Conservation (phyloP, 2,888 invertebrate species). For the Priocnemis perturbator region DNA sequence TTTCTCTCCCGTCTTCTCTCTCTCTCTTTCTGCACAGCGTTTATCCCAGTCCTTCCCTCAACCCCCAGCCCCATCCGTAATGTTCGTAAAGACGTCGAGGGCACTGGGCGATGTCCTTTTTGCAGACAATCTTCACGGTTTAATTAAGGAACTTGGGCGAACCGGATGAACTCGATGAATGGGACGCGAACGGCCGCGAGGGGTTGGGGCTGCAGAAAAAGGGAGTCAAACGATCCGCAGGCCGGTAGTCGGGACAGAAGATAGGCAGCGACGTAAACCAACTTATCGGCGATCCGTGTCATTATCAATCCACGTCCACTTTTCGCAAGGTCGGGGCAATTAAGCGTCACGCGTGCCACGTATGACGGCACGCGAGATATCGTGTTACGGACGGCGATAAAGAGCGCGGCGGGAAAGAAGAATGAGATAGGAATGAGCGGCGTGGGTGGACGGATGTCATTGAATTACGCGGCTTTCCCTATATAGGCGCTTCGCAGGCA, state of each 20-base stretch:
- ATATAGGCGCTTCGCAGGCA: constrained; percentile 30
- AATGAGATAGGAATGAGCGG: neutral
- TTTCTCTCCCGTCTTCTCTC: neutral
- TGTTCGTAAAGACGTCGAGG: constrained; percentile 14
- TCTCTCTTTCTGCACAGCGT: neutral
- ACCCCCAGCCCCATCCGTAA: constrained; percentile 14
- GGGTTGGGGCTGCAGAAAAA: constrained; percentile 22
- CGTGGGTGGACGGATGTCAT: constrained; percentile 27
- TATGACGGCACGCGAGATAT: too few species aligned
- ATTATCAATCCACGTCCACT: too few species aligned
- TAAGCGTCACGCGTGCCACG: too few species aligned
- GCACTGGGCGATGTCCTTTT: constrained; percentile 71
- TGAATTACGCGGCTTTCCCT: constrained; percentile 51
- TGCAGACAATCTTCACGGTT: constrained; percentile 73
- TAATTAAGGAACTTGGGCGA: constrained; percentile 73
- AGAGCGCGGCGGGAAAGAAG: neutral
- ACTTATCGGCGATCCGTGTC: too few species aligned
- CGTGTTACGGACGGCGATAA: too few species aligned
- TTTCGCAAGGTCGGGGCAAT: too few species aligned
- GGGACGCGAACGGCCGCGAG: constrained; percentile 48
- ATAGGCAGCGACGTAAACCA: constrained; percentile 4
- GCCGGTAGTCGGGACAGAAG: constrained; percentile 15
- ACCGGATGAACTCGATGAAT: constrained; percentile 72
- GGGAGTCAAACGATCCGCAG: constrained; percentile 7
- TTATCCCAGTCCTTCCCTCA: neutral